Evolutionary conservation across 2,888 invertebrate species (phyloP), one percentile per base, ranked within the genome.

Genomic region (Leptopilina syphax): DNA sequence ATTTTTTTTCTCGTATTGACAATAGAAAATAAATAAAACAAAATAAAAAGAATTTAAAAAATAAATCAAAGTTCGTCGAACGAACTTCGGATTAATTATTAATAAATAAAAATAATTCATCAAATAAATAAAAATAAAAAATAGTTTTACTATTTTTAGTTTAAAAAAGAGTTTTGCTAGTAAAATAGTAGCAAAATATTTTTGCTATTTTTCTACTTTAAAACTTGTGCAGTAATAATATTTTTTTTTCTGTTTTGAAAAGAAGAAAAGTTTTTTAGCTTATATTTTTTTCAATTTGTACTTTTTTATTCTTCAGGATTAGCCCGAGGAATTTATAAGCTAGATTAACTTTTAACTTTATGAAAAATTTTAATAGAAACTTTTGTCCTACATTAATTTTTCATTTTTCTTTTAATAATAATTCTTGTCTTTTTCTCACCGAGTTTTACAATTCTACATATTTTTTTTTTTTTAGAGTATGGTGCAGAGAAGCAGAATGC

Each of bases 401-500:
- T 50, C 44, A 8, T 44, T 50, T 18, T 50, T 50, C 12, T 50
- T 34, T 50, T 50, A 50, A 73, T 60, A 73, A 73, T 34, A 54
- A 73, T 73, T 73, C 10, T 73, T 54, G 7, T 10, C 41, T 18
- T 73, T 57, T 57, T 70, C 54, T 27, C 73, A 34, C 18, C 57
- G 57, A 41, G 57, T 57, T 57, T 57, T 34, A 57, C 34, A 73
- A 34, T 41, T 57, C 57, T 60, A 73, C 73, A 10, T 50, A 3
- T 50, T 50, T 50, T 8, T 50, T 50, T 50, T 8, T 18, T 13
- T 34, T 34, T 73, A 57, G 57, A 57, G 57, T 41, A 41, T 73
- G 57, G 73, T 73, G 73, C 73, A 73, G 57, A 73, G 73, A 73
- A 73, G 73, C 73, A 73, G 34, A 73, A 73, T 57, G 57, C 54